A percentile compares a stretch with the other conserved stretches of the same genome.
Conservation (phyloP, 2,113 vertebrate genomes). For the Entosphenus tridentatus region DNA sequence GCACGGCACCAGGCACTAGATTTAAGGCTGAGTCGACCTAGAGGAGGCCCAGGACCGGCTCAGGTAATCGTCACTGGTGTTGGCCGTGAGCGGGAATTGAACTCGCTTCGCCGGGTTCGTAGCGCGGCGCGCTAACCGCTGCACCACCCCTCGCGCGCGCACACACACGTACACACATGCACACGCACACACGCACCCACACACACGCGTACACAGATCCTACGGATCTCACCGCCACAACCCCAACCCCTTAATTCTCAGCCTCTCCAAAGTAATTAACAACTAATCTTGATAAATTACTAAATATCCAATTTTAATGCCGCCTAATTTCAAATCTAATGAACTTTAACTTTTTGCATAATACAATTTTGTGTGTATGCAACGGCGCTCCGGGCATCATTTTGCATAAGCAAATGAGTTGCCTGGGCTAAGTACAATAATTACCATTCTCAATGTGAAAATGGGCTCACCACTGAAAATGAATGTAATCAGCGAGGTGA, state of each 20-base stretch:
- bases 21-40: no score
- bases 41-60: no score
- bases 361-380: slow-evolving; percentile 4
- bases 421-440: background rate
- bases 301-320: slow-evolving; percentile 6
- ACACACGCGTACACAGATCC: background rate
- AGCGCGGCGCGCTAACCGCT: no score
- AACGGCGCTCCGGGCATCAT: slow-evolving; percentile 3
- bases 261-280: slow-evolving; percentile 5
- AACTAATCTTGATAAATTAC: slow-evolving; percentile 7
- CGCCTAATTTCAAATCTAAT: slow-evolving; percentile 5
- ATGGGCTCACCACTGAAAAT: slow-evolving; percentile 1
- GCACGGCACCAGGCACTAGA: no score
- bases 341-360: slow-evolving; percentile 5
- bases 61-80: no score
- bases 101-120: no score
- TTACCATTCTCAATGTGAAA: slow-evolving; percentile 1
- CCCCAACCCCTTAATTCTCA: background rate
- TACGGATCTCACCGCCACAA: background rate
- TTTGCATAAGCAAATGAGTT: slow-evolving; percentile 6
- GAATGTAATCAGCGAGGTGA: slow-evolving; percentile 2
- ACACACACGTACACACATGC: background rate
- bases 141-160: background rate
- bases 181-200: background rate
- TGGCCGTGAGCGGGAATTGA: no score